Percentiles rank a stretch among this genome's conserved stretches.
Evolutionary conservation across 2,888 invertebrate genomes (phyloP).

Genomic region (Chirona hameri): DNA sequence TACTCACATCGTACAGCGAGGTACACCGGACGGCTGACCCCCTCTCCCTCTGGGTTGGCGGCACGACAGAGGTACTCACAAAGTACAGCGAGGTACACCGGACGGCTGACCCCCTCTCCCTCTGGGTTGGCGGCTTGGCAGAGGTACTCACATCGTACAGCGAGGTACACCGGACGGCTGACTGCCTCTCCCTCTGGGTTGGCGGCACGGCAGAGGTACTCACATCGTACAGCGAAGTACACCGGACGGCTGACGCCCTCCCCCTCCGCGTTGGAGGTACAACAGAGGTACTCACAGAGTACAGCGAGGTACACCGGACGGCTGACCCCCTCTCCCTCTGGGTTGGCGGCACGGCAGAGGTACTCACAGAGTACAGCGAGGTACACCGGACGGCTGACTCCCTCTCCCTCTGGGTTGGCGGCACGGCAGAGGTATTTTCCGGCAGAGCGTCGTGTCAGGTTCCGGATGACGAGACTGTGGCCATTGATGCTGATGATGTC

Average conservation of each 20-base stretch:
- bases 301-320: constrained; percentile 5
- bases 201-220: too few species aligned
- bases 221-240: too few species aligned
- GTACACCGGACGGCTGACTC: neutral
- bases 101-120: too few species aligned
- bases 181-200: too few species aligned
- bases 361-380: constrained; percentile 32
- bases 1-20: constrained; percentile 36
- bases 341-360: constrained; percentile 36
- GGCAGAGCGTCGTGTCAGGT: constrained; percentile 32
- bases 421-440: constrained; percentile 37
- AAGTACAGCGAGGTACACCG: too few species aligned
- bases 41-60: too few species aligned
- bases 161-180: too few species aligned
- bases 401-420: constrained; percentile 35
- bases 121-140: too few species aligned
- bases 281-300: constrained; percentile 30
- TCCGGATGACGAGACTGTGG: constrained; percentile 35
- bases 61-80: too few species aligned
- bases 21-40: too few species aligned
- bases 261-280: too few species aligned
- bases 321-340: constrained; percentile 32
- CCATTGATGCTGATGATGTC: constrained; percentile 35
- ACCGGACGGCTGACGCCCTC: too few species aligned
- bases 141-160: constrained; percentile 34